Evolutionary conservation across 1,140 invertebrate species (phyloP), one percentile per base, ranked within the genome.

Genomic region (Drusus annulatus): DNA sequence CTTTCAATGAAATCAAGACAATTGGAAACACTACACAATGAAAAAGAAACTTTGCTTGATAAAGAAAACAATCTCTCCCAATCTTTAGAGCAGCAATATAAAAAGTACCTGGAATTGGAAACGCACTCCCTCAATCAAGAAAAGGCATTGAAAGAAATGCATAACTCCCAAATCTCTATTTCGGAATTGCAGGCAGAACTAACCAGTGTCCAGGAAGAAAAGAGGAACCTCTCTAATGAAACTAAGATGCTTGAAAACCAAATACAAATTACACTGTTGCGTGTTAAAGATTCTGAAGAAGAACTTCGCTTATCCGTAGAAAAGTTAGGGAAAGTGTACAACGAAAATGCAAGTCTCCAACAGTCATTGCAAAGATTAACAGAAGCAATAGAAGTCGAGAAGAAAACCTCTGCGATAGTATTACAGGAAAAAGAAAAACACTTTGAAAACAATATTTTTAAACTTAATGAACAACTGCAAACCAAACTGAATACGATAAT

Each of bases 191-290:
- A 74, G 31, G 25, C 52, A 10, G 21, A 74, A 74, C 21, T 74
- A 25, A 17, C 8, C 13, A 58, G 25, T 45, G 28, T 56, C 3
- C 23, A 25, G n/a, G 51, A 58, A 15, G 71, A 74, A 28, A 74
- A 74, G 31, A 58, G 54, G 8, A 17, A 31, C 8, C 71, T 74
- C 21, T 65, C 60, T 31, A 50, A 52, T 52, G 25, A 77, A 68
- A 52, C 28, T 1, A 65, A 77, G 28, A n/a, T 21, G 6, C 58
- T 77, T 1, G 60, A 77, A 77, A 74, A 74, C 28, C 16, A 58
- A 56, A 4, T 56, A 17, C 71, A 74, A n/a, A 74, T 52, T 36
- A 31, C 19, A 5, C 54, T n/a, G n/a, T 31, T 74, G 58, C 71
- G 36, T 8, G 63, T 63, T 21, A 28, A 62, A 10, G 16, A 76